Conservation (phyloP, 2,888 invertebrate species). For the Brenthis ino region DNA sequence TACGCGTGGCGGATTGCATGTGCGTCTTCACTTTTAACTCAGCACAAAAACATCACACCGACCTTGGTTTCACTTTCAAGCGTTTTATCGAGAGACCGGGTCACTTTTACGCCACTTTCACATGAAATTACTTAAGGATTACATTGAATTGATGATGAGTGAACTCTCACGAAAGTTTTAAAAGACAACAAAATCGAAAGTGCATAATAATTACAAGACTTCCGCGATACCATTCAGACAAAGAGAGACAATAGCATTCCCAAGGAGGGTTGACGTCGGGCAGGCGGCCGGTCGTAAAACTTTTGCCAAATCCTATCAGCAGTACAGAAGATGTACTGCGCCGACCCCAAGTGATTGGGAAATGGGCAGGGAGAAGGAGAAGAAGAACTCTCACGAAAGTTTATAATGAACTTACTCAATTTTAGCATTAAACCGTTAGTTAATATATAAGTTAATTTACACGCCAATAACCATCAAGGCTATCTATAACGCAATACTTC, state of each 20-base stretch:
- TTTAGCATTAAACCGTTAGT: background rate
- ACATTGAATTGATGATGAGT: background rate
- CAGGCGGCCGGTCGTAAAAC: no score
- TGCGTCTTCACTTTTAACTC: constrained; percentile 43
- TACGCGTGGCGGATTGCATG: constrained; percentile 47
- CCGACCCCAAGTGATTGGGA: no score
- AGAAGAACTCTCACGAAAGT: background rate
- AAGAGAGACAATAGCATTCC: no score
- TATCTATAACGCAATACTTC: constrained; percentile 18
- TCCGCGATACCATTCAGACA: no score
- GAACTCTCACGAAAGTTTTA: background rate
- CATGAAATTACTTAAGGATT: constrained; percentile 5
- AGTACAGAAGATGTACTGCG: no score
- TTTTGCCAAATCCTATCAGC: no score
- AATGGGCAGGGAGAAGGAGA: no score
- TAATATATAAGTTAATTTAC: constrained; percentile 10
- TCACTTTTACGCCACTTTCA: constrained; percentile 31
- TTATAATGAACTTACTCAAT: background rate
- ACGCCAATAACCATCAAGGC: background rate
- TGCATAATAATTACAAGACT: no score
- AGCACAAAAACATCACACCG: constrained; percentile 39
- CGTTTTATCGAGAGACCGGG: constrained; percentile 40
- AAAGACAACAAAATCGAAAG: no score
- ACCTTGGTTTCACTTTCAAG: constrained; percentile 71
- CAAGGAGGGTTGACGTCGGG: no score